Conservation (phyloP, 2,888 invertebrate species). For the Drosophila prostipennis region DNA sequence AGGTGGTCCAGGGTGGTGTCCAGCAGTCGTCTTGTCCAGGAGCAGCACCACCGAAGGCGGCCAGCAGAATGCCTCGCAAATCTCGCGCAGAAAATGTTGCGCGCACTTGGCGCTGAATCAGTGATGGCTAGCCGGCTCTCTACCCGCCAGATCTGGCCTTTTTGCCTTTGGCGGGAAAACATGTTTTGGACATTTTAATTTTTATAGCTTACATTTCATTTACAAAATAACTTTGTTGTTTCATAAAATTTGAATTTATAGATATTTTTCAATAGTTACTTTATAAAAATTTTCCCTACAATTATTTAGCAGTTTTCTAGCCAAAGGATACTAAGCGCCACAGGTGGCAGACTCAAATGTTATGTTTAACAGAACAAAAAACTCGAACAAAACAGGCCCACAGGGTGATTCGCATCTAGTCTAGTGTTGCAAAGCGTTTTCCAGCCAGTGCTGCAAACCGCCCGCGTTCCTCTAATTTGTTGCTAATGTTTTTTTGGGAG, state of each 20-base stretch:
- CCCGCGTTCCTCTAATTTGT: slow-evolving; percentile 14
- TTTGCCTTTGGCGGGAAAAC: not conserved
- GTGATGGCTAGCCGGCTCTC: not conserved
- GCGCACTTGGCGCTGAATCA: slow-evolving; percentile 8
- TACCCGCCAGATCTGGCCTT: not conserved
- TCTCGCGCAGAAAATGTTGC: slow-evolving; percentile 4
- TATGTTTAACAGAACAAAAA: no score
- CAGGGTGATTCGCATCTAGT: no score
- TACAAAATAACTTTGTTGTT: not conserved
- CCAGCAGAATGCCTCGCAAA: slow-evolving; percentile 6
- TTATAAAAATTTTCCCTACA: no score
- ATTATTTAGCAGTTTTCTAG: not conserved
- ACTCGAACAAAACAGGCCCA: no score
- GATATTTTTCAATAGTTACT: no score
- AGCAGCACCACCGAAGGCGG: slow-evolving; percentile 7
- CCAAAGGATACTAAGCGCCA: not conserved
- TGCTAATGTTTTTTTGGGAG: slow-evolving; percentile 49
- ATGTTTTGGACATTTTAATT: not conserved
- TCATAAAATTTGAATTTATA: no score
- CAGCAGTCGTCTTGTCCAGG: not conserved
- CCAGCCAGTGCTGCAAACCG: slow-evolving; percentile 10
- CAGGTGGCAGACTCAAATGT: no score
- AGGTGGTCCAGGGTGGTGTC: not conserved
- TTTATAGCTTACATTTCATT: not conserved
- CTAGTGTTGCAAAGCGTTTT: not conserved